Percentiles rank a stretch among this genome's conserved stretches.
These are phyloP conservation scores for Oplegnathus fasciatus DNA, from an alignment of 2,113 vertebrate species.

Conservation along the genomic window DNA sequence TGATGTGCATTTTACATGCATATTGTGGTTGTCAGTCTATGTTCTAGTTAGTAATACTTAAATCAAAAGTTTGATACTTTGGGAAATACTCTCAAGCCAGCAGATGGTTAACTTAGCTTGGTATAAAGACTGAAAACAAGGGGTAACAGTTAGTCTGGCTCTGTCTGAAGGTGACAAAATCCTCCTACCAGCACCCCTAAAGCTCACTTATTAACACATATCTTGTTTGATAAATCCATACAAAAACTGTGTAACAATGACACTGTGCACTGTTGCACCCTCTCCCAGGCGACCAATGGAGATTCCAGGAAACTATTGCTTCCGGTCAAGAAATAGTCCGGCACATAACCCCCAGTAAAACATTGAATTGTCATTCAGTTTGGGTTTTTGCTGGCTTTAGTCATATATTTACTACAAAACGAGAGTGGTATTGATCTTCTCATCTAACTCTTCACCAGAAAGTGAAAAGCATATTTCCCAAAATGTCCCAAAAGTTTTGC, in stretches of 20 bases:
- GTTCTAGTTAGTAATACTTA: background rate
- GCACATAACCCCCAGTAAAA: background rate
- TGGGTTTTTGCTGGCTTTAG: background rate
- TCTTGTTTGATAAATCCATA: background rate
- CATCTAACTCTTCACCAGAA: background rate
- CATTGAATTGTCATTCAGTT: background rate
- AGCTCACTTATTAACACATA: background rate
- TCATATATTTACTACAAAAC: no score
- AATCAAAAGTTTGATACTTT: background rate
- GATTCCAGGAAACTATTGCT: background rate
- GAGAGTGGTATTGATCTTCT: background rate
- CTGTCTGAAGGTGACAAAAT: background rate
- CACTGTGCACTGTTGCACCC: background rate
- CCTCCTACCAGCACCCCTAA: background rate
- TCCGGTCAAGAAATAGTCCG: background rate
- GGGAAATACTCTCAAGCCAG: background rate
- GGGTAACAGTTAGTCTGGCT: background rate
- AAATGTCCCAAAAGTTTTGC: background rate
- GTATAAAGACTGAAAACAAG: background rate
- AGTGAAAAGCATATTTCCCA: background rate
- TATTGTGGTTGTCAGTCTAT: background rate
- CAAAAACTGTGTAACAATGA: background rate
- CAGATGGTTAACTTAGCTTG: background rate
- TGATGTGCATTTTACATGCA: background rate
- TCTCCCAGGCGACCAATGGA: background rate